Conservation (phyloP, 1,140 invertebrate species). For the Dreissena rostriformis region DNA sequence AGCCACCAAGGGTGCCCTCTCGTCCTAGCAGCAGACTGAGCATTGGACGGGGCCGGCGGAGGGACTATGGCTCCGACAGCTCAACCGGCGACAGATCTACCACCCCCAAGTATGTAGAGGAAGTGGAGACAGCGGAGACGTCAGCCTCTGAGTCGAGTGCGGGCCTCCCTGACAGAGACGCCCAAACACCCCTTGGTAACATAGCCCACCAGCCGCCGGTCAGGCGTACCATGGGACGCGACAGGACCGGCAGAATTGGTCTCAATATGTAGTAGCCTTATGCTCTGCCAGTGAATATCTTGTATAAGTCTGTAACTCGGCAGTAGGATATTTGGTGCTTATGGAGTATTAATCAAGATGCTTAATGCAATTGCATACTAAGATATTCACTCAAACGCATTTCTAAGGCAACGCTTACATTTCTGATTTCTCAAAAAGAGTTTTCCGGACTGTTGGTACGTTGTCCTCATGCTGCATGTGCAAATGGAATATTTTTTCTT, state of each 20-base stretch:
- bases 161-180: not conserved
- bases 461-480: too few relatives aligned
- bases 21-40: not conserved
- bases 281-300: too few relatives aligned
- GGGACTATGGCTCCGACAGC: constrained; percentile 6
- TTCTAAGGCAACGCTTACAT: too few relatives aligned
- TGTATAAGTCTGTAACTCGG: too few relatives aligned
- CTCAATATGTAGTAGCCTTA: not conserved
- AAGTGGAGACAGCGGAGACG: constrained; percentile 1
- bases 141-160: constrained; percentile 25
- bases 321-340: too few relatives aligned
- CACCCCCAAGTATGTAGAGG: constrained; percentile 14
- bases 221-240: constrained; percentile 7
- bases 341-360: too few relatives aligned
- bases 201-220: constrained; percentile 13
- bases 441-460: too few relatives aligned
- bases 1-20: not conserved
- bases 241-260: constrained; percentile 38
- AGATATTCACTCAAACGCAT: too few relatives aligned
- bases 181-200: not conserved
- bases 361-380: too few relatives aligned
- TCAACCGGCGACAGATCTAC: constrained; percentile 5
- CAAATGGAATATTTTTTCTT: too few relatives aligned
- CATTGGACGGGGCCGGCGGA: not conserved
- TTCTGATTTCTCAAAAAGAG: too few relatives aligned